Evolutionary conservation across 2,797 vertebrate genomes (phyloP).

Genomic region (Scolopax rusticola): DNA sequence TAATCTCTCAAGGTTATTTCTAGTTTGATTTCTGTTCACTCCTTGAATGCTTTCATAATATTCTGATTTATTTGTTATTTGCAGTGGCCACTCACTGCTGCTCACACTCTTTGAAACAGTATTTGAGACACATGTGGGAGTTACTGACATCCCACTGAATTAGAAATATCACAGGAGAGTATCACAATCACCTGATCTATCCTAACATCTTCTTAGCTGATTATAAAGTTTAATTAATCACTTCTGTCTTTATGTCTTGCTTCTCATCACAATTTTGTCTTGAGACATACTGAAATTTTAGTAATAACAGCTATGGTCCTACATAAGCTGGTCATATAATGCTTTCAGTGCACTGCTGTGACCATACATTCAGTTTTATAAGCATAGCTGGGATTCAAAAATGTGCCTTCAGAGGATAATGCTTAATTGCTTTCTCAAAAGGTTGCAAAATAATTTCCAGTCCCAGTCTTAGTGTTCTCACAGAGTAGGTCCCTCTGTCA

Average conservation of each 20-base stretch:
- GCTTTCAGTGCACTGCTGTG: background rate
- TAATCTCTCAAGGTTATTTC: background rate
- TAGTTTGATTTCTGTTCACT: background rate
- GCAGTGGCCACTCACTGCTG: background rate
- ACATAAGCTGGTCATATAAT: background rate
- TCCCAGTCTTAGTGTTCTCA: background rate
- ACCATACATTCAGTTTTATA: background rate
- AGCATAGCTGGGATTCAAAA: constrained; percentile 2
- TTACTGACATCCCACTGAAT: background rate
- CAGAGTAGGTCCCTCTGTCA: background rate
- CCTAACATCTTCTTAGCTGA: background rate
- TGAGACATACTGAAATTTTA: background rate
- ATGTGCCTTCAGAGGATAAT: background rate
- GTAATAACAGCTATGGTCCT: background rate
- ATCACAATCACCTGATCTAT: background rate
- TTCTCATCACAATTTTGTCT: background rate
- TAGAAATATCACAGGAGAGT: background rate
- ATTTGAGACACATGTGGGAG: fast-evolving
- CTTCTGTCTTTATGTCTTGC: background rate
- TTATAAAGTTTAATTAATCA: background rate
- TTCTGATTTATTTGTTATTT: background rate
- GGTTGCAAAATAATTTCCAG: background rate
- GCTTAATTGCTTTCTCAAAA: constrained; percentile 46
- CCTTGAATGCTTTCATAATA: background rate
- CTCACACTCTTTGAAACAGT: background rate